These are phyloP conservation scores for Apamea anceps DNA, from an alignment of 2,888 invertebrate genomes.

Conservation along the genomic window DNA sequence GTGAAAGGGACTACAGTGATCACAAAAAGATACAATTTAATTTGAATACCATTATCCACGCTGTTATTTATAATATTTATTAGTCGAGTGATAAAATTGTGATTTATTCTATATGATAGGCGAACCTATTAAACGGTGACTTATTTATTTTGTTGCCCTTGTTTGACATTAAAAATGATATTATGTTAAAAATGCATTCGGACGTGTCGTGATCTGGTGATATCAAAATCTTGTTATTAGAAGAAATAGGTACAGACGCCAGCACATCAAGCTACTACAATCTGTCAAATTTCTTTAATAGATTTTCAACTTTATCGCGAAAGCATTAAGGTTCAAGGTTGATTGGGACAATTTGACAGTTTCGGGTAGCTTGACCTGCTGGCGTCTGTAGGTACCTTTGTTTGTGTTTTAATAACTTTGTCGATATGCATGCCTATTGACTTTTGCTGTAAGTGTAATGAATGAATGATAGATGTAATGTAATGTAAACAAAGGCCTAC, in stretches of 20 bases:
- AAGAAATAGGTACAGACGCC: background rate
- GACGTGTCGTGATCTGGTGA: background rate
- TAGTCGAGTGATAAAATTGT: conserved; percentile 32
- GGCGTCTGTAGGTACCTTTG: no score
- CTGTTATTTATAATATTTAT: conserved; percentile 35
- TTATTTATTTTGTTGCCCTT: conserved; percentile 43
- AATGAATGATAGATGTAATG: no score
- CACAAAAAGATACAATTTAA: conserved; percentile 41
- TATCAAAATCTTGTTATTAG: background rate
- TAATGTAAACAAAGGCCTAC: background rate
- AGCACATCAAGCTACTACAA: no score
- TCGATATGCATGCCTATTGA: background rate
- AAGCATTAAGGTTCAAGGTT: no score
- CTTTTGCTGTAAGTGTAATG: background rate
- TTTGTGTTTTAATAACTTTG: background rate
- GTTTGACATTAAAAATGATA: conserved; percentile 51
- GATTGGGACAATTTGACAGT: no score
- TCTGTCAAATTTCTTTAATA: no score
- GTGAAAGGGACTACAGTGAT: conserved; percentile 57
- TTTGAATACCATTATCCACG: conserved; percentile 44
- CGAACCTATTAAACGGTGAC: conserved; percentile 39
- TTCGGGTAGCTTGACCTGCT: no score
- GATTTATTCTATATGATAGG: conserved; percentile 5
- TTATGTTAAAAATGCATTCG: conserved; percentile 14
- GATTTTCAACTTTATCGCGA: no score